Evolutionary conservation across 2,888 invertebrate species (phyloP).

Genomic region (Epirrhoe alternata): DNA sequence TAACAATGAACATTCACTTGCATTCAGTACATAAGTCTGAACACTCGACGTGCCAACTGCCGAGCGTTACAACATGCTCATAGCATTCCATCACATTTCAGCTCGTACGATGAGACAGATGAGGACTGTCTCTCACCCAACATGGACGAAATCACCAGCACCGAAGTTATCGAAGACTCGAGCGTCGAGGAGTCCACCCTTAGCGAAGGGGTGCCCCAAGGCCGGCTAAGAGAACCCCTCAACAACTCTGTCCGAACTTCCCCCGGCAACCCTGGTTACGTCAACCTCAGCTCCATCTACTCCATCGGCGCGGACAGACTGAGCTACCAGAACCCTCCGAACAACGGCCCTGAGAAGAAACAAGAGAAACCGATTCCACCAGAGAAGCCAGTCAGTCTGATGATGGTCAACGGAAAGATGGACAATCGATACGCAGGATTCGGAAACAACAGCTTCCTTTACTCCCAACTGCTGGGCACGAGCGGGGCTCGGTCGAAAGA

Average conservation of each 20-base stretch:
- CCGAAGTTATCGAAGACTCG: constrained; percentile 77
- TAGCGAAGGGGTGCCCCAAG: constrained; percentile 62
- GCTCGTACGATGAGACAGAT: constrained; percentile 89
- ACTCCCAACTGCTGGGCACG: constrained; percentile 71
- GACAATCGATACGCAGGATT: constrained; percentile 73
- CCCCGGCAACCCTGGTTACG: constrained; percentile 58
- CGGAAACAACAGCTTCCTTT: constrained; percentile 80
- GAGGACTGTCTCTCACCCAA: constrained; percentile 89
- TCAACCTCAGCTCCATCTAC: constrained; percentile 80
- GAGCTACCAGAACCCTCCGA: constrained; percentile 50
- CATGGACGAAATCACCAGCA: constrained; percentile 86
- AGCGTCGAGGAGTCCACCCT: constrained; percentile 77
- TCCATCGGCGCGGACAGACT: constrained; percentile 71
- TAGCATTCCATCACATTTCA: constrained; percentile 64
- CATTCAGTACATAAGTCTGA: constrained; percentile 77
- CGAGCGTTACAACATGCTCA: constrained; percentile 6
- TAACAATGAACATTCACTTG: constrained; percentile 74
- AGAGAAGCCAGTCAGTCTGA: constrained; percentile 78
- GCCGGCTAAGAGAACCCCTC: constrained; percentile 25
- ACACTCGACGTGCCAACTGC: constrained; percentile 23
- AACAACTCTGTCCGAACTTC: constrained; percentile 45
- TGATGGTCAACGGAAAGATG: constrained; percentile 80
- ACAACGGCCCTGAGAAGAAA: constrained; percentile 64
- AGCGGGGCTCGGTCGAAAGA: constrained; percentile 69
- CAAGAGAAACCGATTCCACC: constrained; percentile 78